Evolutionary conservation across 1,140 invertebrate species (phyloP), one percentile per base, ranked within the genome.

Genomic region (Drosophila sp.): DNA sequence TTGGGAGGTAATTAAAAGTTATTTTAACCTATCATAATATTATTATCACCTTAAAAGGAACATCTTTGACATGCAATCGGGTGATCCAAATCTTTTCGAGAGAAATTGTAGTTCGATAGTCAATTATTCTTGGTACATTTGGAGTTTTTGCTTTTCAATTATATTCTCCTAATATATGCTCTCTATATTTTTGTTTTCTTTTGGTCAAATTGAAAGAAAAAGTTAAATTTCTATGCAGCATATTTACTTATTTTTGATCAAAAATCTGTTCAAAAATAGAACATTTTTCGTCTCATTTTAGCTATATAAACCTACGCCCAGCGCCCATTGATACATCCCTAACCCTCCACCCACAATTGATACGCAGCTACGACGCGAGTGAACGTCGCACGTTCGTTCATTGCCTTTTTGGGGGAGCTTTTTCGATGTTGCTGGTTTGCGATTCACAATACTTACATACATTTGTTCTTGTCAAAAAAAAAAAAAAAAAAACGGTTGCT

Each of bases 331-430:
- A 33, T 7, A 38, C 6, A 17, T 17, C 27, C 60, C 8, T 29
- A 29, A 2, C 0, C 10, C 25, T 11, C 29, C 60, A 10, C 29
- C 8, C 40, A n/a, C n/a, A n/a, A 62, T 30, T 29, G 38, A 17
- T 4, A 17, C 27, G 41, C 17, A 40, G n/a, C 25, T 61, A 27
- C 27, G 25, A 38, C 17, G n/a, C 30, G 29, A 41, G 8, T 62
- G 40, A 62, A 32, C 10, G 60, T 62, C 29, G 54, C 27, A 41
- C n/a, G n/a, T n/a, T n/a, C 64, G 50, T 66, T 62, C 60, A 41
- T 50, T 57, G 35, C 64, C 50, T 57, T 27, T 30, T 29, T 29
- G 38, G 38, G 60, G 60, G 40, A 44, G 27, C 38, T 47, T 29
- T 41, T 62, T 62, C 30, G 35, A 30, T 30, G 2, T 17, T 40